phyloP scores from a whole-genome alignment of 2,113 vertebrate species.

The Trogon surrucura region DNA sequence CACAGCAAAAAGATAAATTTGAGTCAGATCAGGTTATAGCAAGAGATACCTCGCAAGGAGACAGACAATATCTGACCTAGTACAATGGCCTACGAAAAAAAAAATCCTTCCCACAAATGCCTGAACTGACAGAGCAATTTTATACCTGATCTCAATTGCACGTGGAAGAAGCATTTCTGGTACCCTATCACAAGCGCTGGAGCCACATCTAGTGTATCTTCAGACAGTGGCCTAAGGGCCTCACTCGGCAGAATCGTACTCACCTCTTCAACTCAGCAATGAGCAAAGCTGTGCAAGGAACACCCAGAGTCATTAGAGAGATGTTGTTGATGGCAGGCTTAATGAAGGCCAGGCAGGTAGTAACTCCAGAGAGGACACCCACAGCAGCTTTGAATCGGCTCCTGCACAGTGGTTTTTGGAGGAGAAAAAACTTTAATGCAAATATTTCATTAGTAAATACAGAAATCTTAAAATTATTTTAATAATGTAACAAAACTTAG shows the following conservation, averaged over 20 bases:
- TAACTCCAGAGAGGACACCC: conserved; percentile 90
- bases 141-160: background rate
- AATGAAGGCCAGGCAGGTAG: conserved; percentile 92
- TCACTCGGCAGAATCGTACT: background rate
- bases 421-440: background rate
- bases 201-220: background rate
- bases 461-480: background rate
- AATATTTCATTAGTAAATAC: background rate
- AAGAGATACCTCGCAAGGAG: background rate
- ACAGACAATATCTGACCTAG: background rate
- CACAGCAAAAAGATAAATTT: background rate
- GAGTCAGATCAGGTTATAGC: background rate
- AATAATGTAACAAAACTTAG: background rate
- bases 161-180: background rate
- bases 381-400: conserved; percentile 94
- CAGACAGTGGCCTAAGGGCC: rapidly evolving
- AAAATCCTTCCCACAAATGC: background rate
- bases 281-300: conserved; percentile 91
- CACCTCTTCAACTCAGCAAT: conserved; percentile 94
- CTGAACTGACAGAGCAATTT: background rate
- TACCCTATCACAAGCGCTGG: background rate
- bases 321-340: conserved; percentile 96
- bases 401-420: conserved; percentile 58
- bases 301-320: conserved; percentile 92
- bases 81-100: background rate